These are phyloP conservation scores for Tichodroma muraria DNA, from an alignment of 2,113 vertebrate genomes.

Conservation along the genomic window DNA sequence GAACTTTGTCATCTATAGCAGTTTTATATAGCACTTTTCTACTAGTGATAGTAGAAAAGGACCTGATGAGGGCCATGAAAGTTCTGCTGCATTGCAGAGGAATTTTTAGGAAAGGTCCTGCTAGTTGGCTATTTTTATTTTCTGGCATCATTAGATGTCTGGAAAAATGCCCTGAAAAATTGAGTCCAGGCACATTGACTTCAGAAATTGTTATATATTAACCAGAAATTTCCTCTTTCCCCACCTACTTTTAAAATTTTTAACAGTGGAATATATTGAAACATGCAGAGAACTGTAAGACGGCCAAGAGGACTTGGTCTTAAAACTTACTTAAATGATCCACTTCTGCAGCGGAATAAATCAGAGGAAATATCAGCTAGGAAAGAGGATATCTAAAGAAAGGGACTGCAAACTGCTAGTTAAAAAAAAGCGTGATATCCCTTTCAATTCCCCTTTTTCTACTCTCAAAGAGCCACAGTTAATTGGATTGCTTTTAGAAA, in stretches of 20 bases:
- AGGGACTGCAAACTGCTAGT: not conserved
- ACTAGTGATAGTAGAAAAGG: not conserved
- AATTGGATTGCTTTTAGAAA: not conserved
- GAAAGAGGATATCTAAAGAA: constrained; percentile 4
- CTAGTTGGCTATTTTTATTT: constrained; percentile 43
- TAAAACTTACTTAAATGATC: constrained; percentile 14
- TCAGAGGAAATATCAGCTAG: constrained; percentile 8
- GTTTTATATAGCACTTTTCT: not conserved
- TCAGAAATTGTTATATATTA: constrained; percentile 45
- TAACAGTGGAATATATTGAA: constrained; percentile 52
- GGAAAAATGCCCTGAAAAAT: constrained; percentile 52
- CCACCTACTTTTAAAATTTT: constrained; percentile 57
- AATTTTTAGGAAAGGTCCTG: not conserved
- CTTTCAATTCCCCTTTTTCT: not conserved
- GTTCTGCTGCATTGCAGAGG: not conserved
- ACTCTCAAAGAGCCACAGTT: not conserved
- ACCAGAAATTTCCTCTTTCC: constrained; percentile 55
- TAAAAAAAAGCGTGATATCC: not conserved
- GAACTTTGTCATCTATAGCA: not conserved
- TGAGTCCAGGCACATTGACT: constrained; percentile 21
- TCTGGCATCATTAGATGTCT: constrained; percentile 24
- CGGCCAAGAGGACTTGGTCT: not conserved
- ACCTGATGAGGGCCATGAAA: not conserved
- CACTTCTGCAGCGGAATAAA: not conserved
- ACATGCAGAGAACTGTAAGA: constrained; percentile 11